Evolutionary conservation across 2,888 invertebrate species (phyloP).

Genomic region (Lamellibrachia satsuma): DNA sequence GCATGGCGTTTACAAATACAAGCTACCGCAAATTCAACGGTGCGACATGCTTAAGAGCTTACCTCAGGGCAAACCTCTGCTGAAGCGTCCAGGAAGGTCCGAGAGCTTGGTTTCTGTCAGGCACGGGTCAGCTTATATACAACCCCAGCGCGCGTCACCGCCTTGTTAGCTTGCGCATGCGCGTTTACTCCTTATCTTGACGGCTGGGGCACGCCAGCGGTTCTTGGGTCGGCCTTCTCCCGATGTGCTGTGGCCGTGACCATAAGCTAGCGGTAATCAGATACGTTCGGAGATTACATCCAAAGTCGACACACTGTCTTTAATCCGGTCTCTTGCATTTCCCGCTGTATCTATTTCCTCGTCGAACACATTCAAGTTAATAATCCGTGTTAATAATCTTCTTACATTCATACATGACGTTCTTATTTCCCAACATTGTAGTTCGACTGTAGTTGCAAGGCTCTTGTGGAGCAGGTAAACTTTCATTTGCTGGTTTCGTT

Average conservation of each 20-base stretch:
- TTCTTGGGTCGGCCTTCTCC: neutral
- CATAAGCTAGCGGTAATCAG: neutral
- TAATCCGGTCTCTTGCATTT: neutral
- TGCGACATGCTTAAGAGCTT: neutral
- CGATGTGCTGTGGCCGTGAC: neutral
- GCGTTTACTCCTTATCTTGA: neutral
- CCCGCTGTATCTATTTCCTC: neutral
- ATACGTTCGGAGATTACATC: neutral
- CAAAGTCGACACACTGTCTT: neutral
- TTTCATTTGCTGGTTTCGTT: no score
- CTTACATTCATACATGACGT: no score
- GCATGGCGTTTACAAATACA: neutral
- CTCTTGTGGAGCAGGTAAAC: neutral
- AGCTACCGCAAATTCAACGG: neutral
- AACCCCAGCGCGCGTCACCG: neutral
- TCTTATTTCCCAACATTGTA: neutral
- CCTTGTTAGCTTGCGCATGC: neutral
- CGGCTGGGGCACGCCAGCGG: neutral
- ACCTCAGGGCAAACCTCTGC: conserved; percentile 13
- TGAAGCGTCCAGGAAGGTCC: conserved; percentile 17
- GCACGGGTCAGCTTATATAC: neutral
- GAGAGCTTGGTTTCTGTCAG: neutral
- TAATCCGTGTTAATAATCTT: no score
- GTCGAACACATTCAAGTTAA: neutral
- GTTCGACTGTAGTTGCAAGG: neutral